phyloP scores from a whole-genome alignment of 2,888 invertebrate species.

The Andricus curvator region DNA sequence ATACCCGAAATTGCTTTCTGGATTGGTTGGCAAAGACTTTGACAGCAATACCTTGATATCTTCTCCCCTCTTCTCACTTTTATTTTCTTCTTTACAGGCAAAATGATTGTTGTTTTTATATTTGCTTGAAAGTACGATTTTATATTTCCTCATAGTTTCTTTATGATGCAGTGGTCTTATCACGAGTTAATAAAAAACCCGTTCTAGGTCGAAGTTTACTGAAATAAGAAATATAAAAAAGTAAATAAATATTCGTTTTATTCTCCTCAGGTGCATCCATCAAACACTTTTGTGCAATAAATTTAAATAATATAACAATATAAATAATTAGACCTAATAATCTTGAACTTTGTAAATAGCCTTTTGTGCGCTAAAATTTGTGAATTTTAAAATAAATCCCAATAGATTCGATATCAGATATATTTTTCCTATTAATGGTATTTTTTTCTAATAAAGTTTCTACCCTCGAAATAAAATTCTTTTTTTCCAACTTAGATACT shows the following conservation, averaged over 20 bases:
- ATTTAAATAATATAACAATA: no score
- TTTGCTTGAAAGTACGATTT: conserved; percentile 5
- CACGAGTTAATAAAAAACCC: not conserved
- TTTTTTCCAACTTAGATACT: not conserved
- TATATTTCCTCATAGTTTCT: not conserved
- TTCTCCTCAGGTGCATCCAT: no score
- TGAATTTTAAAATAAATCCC: not conserved
- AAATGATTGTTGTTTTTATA: conserved; percentile 24
- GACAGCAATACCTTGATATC: conserved; percentile 4
- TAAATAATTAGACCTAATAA: no score
- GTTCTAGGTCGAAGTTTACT: conserved; percentile 1
- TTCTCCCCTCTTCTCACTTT: conserved; percentile 39
- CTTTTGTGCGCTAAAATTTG: not conserved
- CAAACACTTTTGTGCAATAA: no score
- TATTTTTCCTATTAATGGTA: not conserved
- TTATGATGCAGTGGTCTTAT: not conserved
- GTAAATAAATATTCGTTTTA: not conserved
- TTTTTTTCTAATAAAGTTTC: not conserved
- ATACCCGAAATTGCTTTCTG: not conserved
- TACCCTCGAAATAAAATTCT: not conserved
- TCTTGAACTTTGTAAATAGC: not conserved
- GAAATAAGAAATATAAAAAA: conserved; percentile 8
- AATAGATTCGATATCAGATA: not conserved
- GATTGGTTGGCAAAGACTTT: not conserved
- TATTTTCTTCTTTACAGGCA: conserved; percentile 23